These are phyloP conservation scores for Plagodis dolabraria DNA, from an alignment of 2,888 invertebrate genomes.

Conservation along the genomic window DNA sequence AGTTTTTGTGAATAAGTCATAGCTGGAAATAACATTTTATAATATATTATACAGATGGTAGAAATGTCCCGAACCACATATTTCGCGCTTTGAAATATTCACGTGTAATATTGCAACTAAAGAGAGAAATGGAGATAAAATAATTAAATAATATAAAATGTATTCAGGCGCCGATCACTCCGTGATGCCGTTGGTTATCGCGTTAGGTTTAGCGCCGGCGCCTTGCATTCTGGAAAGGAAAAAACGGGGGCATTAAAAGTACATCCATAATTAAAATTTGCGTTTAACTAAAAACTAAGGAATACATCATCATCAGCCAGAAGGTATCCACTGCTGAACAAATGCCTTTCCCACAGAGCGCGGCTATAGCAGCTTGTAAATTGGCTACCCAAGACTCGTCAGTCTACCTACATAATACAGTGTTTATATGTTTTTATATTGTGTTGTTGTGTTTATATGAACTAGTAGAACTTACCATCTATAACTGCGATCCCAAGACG, in stretches of 20 bases:
- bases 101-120: slow-evolving; percentile 70
- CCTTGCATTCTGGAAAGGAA: slow-evolving; percentile 51
- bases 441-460: too few species aligned
- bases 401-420: too few species aligned
- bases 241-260: background rate
- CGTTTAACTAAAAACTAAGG: too few species aligned
- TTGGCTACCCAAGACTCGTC: too few species aligned
- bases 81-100: slow-evolving; percentile 77
- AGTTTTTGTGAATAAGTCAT: slow-evolving; percentile 72
- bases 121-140: slow-evolving; percentile 39
- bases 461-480: too few species aligned
- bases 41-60: slow-evolving; percentile 32
- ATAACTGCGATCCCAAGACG: too few species aligned
- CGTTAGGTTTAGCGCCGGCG: slow-evolving; percentile 50
- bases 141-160: slow-evolving; percentile 26
- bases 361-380: too few species aligned
- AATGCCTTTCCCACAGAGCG: too few species aligned
- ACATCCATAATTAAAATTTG: background rate
- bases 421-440: too few species aligned
- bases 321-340: too few species aligned
- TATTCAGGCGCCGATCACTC: slow-evolving; percentile 49
- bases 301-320: too few species aligned
- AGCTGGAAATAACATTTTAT: slow-evolving; percentile 60
- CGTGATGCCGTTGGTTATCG: slow-evolving; percentile 64
- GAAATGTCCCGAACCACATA: slow-evolving; percentile 64